Base-by-base conservation (phyloP, 2,888 invertebrate species). In the Arctia plantaginis region DNA sequence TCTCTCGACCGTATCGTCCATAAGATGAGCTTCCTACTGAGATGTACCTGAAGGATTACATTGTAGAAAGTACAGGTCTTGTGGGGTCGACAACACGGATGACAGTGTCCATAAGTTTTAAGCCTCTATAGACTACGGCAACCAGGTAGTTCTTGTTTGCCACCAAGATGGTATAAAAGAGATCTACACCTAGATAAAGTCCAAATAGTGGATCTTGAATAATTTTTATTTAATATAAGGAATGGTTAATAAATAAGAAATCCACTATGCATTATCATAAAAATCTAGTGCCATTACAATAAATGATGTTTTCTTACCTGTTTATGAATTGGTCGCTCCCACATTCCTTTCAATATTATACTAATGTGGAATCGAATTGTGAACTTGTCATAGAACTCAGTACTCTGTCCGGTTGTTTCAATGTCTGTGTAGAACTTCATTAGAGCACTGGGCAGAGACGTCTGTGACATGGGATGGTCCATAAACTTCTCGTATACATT, bases 341-440 rank as follows among this genome's bases (percentile, higher is more conserved):
- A 99, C 97, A 99, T 98, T 71, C 98, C 97, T 93, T 99, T 99
- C 85, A 99, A 97, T 88, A 99, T 99, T 90, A 99, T 97, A 93
- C 99, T 99, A 91, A 99, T 99, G 92, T 99, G 99, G 96, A 99
- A 99, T 92, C 99, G 97, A 87, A 99, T 99, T 20, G 99, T 99
- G 94, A 99, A 99, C 95, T 99, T 99, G 94, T 99, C 99, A 90
- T 99, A 99, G 95, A 99, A 99, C 95, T 99, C 99, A 55, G 99
- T 99, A 93, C 98, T 99, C 84, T 99, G 98, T 18, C 99, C 99
- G 18, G 99, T 99, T 20, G 98, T 98, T 96, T 99, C 99, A 74
- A 99, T 98, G 88, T 99, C 99, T 85, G 99, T 99, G 94, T 99
- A 99, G 96, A 99, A 99, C 93, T 98, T 98, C 99, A 99, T 99